Base-by-base conservation (phyloP, 2,797 vertebrate genomes). In the Sebastes oblongus region DNA sequence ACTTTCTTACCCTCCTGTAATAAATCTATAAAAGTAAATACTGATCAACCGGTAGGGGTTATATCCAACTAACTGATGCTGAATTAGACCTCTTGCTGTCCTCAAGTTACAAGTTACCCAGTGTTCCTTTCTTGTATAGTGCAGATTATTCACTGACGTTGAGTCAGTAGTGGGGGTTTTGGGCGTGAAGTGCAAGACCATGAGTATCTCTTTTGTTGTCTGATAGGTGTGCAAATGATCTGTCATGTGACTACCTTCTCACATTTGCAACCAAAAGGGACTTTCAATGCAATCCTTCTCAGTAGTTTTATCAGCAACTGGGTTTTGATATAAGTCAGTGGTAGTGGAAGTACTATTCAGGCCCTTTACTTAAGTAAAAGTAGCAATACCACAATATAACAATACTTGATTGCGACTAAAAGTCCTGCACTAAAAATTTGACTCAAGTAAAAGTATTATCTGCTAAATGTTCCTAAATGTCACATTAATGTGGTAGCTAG, bases 211-310 rank as follows among this genome's bases (percentile, higher is more conserved):
- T 81, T 78, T 77, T 86, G 71, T 82, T 71, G 20, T 64, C 34
- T 77, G 64, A 72, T 54, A 39, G 8, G 62, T 61, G 50, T 86
- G 83, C 66, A 78, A 88, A 89, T 82, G 39, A 67, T 3, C 75
- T 66, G 75, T 84, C 62, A 64, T 25, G 72, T 62, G 39, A 27
- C 8, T 56, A 8, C 29, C 10, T n/a, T 72, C n/a, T 75, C 20
- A 9, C 20, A 34, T 3, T 3, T 59, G 12, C 7, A 30, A 73
- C 36, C 30, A 56, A 12, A 58, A 39, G 29, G 2, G 9, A 20
- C 13, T n/a, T 27, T 29, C 56, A 1, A 32, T 60, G 18, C 5
- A 42, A 1, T 54, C 22, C 6, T 20, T 70, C 9, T 46, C 34
- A 24, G 55, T n/a, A 10, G 7, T 59, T 66, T 24, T 30, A 11